Base-by-base conservation (phyloP, 2,888 invertebrate species). In the Chalcis sispes region DNA sequence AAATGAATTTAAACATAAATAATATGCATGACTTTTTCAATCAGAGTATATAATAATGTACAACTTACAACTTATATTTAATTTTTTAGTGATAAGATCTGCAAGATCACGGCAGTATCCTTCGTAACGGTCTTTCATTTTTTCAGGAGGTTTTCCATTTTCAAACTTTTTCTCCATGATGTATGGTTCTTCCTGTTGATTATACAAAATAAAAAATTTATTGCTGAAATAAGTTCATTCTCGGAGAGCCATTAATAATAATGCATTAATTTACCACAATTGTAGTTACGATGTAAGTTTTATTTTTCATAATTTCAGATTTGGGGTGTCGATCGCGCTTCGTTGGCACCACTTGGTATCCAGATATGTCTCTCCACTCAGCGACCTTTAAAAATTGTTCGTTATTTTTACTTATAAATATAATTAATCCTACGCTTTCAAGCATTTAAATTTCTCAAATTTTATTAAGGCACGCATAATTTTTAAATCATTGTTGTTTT, bases 91-190 rank as follows among this genome's bases (percentile, higher is more conserved):
- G 77, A 98, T 93, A 78, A 95, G 90, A 83, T 96, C 95, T 2
- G 96, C 94, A 48, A 98, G 90, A 87, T 98, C 98, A 86, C 97
- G 96, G 89, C 96, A 97, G 88, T 96, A 98, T 65, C 98, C 98
- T 85, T 96, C 94, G 85, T 93, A 95, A 56, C 93, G 92, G 79
- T 96, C 95, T 95, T 85, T 96, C 70, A 76, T 59, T 23, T 65
- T 83, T 69, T 94, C 95, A 54, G 90, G 90, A 50, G 93, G 88
- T 66, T 91, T 90, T 83, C 93, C 92, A 8, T 91, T 90, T 75
- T 93, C 93, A 1, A 93, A 90, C 76, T 91, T 91, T 83, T 93
- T 93, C 81, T 92, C 88, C 95, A 96, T 96, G 83, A 97, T 93
- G 85, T 96, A 97, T 0, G 97, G 97, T 83, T 96, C 96, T 89